These are phyloP conservation scores for Otus scops DNA, from an alignment of 2,797 vertebrate genomes.

Conservation along the genomic window DNA sequence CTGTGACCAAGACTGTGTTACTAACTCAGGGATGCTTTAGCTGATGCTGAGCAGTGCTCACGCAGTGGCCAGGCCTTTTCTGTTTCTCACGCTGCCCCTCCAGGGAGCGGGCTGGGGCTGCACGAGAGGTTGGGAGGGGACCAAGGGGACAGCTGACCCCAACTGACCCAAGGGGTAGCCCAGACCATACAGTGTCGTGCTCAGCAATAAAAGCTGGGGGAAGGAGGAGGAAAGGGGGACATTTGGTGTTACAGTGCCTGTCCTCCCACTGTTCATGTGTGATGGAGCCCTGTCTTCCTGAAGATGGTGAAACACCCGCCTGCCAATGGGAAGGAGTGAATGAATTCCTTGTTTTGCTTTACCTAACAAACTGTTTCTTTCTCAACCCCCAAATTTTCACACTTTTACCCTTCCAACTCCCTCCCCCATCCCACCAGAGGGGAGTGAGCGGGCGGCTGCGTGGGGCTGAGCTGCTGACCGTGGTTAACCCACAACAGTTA, in stretches of 20 bases:
- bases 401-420: background rate
- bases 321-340: background rate
- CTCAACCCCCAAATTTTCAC: background rate
- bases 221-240: background rate
- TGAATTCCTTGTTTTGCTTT: background rate
- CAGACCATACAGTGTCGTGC: fast-evolving
- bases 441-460: fast-evolving
- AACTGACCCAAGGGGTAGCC: background rate
- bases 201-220: background rate
- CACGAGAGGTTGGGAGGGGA: background rate
- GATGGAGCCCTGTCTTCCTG: background rate
- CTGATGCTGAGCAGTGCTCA: background rate
- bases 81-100: background rate
- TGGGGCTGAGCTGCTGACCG: background rate
- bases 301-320: background rate
- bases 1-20: background rate
- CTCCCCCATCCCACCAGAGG: fast-evolving
- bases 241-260: fast-evolving
- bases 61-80: fast-evolving
- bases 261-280: fast-evolving
- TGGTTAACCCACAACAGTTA: background rate
- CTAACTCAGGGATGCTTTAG: background rate
- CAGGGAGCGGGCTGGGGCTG: background rate
- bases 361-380: background rate
- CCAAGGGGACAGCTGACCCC: too few species aligned